Evolutionary conservation across 2,797 vertebrate genomes (phyloP), one percentile per base, ranked within the genome.

Genomic region (Centropyge bicolor): DNA sequence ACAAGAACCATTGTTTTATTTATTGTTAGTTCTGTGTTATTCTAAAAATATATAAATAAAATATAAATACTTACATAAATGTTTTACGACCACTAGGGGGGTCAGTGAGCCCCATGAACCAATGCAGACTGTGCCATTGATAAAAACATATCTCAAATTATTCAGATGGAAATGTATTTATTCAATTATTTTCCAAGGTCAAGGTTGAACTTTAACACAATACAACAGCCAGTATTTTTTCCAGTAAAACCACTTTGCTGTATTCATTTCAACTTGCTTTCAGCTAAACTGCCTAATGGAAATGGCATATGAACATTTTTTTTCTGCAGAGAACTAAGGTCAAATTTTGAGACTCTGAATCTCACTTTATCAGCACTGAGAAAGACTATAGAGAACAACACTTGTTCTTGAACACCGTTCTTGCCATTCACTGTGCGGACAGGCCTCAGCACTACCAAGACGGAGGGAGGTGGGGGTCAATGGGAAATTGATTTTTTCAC

Each of bases 401-500:
- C 59, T 38, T 73, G 64, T 57, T 64, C 38, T 70, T 16, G 19
- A 31, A 4, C 57, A 49, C 12, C 12, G 22, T 20, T 51, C 69
- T 84, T 70, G 41, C 67, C 8, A 16, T 86, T 60, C 74, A 57
- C 31, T 8, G 17, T 65, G n/a, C 31, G 43, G 64, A 73, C 7
- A 3, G 62, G 35, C 78, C 66, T 81, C 73, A 38, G 22, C 54
- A 72, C 79, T 61, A 66, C 49, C 31, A 48, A 80, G 62, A n/a
- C n/a, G n/a, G 40, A 62, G 55, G 27, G 81, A 51, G 55, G 54
- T n/a, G 27, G 64, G 84, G 88, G 65, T 88, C 87, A 92, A 82
- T 89, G 79, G 85, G 46, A 89, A 90, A 92, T 88, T 79, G 83
- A 91, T 91, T 90, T 89, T 87, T 52, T 63, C 63, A 72, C 70